A percentile compares a stretch with the other conserved stretches of the same genome.
These are phyloP conservation scores for Dascillus cervinus DNA, from an alignment of 2,888 invertebrate species.

Conservation along the genomic window DNA sequence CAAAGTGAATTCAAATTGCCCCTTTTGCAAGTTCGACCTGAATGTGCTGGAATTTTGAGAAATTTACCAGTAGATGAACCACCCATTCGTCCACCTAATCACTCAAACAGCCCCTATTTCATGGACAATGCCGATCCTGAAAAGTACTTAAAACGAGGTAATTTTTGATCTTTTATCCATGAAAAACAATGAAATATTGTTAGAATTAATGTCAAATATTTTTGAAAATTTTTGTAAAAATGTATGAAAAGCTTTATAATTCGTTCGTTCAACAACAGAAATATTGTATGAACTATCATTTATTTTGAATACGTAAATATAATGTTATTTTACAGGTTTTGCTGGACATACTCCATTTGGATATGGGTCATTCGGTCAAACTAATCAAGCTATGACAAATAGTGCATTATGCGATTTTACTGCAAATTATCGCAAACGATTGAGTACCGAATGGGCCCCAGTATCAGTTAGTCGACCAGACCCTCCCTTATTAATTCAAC, in stretches of 20 bases:
- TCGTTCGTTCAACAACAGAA: conserved; percentile 35
- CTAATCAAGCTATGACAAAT: conserved; percentile 58
- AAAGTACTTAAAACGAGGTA: conserved; percentile 59
- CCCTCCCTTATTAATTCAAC: conserved; percentile 45
- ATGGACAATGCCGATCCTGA: conserved; percentile 55
- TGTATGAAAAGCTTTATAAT: conserved; percentile 34
- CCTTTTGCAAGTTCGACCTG: conserved; percentile 57
- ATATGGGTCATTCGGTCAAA: conserved; percentile 55
- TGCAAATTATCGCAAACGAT: conserved; percentile 61
- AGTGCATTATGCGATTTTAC: conserved; percentile 69
- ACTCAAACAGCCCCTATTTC: conserved; percentile 57
- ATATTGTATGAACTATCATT: conserved; percentile 25
- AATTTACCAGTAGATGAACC: conserved; percentile 54
- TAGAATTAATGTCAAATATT: background rate
- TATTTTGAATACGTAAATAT: background rate
- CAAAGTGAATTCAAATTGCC: conserved; percentile 64
- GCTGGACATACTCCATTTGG: conserved; percentile 61
- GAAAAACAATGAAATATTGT: background rate
- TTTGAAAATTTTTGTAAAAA: conserved; percentile 12
- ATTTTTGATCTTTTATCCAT: conserved; percentile 13
- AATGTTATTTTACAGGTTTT: conserved; percentile 46
- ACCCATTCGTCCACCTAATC: conserved; percentile 50
- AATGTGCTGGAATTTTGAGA: conserved; percentile 57
- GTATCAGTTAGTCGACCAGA: conserved; percentile 49
- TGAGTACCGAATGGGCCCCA: conserved; percentile 70